These are phyloP conservation scores for Maccullochella peelii DNA, from an alignment of 2,113 vertebrate species.

Conservation along the genomic window DNA sequence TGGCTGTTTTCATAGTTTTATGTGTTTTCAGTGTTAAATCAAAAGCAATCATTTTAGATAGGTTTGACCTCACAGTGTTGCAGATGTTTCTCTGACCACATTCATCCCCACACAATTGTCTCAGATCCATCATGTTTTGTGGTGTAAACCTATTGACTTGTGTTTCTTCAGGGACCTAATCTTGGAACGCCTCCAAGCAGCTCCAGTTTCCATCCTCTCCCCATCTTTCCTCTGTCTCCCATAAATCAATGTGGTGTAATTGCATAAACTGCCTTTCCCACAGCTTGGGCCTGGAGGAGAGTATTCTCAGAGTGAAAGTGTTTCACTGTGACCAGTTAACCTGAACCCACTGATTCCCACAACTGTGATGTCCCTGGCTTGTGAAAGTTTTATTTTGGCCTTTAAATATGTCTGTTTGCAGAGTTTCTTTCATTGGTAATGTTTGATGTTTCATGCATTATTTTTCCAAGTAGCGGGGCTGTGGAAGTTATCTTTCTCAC, in stretches of 20 bases:
- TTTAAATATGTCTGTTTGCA: constrained; percentile 50
- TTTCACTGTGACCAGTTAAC: constrained; percentile 72
- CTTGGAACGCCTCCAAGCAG: constrained; percentile 79
- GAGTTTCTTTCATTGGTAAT: constrained; percentile 29
- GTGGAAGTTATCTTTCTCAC: constrained; percentile 69
- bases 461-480: constrained; percentile 51
- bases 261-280: constrained; percentile 84
- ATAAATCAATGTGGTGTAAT: constrained; percentile 86
- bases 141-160: constrained; percentile 83
- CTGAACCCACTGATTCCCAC: constrained; percentile 58
- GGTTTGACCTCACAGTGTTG: constrained; percentile 35
- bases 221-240: constrained; percentile 72
- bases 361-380: constrained; percentile 27
- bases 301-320: constrained; percentile 66
- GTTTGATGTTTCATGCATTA: constrained; percentile 54
- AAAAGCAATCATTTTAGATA: constrained; percentile 26
- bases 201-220: constrained; percentile 81
- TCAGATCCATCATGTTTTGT: constrained; percentile 79
- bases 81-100: constrained; percentile 43
- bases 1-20: constrained; percentile 15
- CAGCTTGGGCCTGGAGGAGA: constrained; percentile 64
- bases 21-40: constrained; percentile 32
- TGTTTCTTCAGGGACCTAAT: constrained; percentile 79
- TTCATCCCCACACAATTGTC: constrained; percentile 62
- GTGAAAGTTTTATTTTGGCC: constrained; percentile 56